Percentiles rank a stretch among this genome's conserved stretches.
phyloP scores from a whole-genome alignment of 2,888 invertebrate species.

The Andrena haemorrhoa region DNA sequence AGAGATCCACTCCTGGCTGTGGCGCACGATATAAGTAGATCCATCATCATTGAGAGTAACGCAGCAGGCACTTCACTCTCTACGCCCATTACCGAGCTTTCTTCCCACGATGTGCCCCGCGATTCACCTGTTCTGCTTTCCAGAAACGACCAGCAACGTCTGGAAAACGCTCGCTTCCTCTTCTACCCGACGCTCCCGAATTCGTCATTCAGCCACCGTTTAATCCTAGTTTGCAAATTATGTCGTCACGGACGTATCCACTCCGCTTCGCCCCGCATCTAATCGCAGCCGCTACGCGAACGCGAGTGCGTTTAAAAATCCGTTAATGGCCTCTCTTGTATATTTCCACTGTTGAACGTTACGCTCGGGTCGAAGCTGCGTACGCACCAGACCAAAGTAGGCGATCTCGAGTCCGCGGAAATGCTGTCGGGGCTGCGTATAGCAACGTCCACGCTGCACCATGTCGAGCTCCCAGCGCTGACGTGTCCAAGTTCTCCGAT shows the following conservation, averaged over 20 bases:
- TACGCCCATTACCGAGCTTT: constrained; percentile 55
- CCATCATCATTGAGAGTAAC: constrained; percentile 65
- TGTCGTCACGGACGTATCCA: not conserved
- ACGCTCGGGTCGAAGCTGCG: not conserved
- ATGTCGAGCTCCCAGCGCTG: not conserved
- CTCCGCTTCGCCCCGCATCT: not conserved
- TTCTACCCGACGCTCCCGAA: not conserved
- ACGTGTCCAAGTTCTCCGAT: not conserved
- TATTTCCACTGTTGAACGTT: not conserved
- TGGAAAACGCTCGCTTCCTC: constrained; percentile 7
- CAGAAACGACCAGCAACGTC: constrained; percentile 15
- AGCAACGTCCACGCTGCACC: not conserved
- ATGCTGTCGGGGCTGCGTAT: not conserved
- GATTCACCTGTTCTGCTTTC: constrained; percentile 43
- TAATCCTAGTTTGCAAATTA: not conserved
- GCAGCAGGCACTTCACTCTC: constrained; percentile 35
- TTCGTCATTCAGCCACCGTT: not conserved
- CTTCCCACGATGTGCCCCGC: constrained; percentile 34
- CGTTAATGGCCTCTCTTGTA: not conserved
- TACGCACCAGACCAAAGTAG: not conserved
- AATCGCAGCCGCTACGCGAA: not conserved
- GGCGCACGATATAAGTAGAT: constrained; percentile 65
- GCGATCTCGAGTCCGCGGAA: not conserved
- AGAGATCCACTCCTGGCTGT: constrained; percentile 37
- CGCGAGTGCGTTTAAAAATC: not conserved